These are phyloP conservation scores for Epinephelus lanceolatus DNA, from an alignment of 2,113 vertebrate species.

Conservation along the genomic window DNA sequence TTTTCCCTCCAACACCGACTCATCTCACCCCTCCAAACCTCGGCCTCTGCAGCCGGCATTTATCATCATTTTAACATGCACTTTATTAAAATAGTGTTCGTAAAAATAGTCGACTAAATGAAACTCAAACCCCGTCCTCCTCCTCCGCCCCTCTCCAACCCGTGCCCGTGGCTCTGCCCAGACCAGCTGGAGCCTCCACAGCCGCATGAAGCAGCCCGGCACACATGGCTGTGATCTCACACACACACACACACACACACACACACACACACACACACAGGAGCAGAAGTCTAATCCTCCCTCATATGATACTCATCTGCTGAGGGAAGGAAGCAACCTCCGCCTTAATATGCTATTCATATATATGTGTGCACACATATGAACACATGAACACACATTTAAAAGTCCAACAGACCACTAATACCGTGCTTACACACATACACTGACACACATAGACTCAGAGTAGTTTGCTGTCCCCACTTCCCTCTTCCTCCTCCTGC, in stretches of 20 bases:
- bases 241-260: conserved; percentile 18
- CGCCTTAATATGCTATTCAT: not conserved
- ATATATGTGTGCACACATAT: not conserved
- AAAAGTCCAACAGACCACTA: not conserved
- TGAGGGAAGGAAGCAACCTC: conserved; percentile 36
- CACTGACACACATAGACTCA: not conserved
- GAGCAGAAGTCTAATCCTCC: conserved; percentile 45
- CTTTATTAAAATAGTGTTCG: conserved; percentile 69
- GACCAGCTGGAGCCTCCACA: conserved; percentile 79
- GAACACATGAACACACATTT: not conserved
- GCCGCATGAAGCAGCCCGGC: conserved; percentile 75
- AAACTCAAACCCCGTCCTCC: conserved; percentile 57
- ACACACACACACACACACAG: conserved; percentile 35
- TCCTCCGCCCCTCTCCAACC: conserved; percentile 60
- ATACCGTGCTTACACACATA: not conserved
- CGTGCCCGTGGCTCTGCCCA: conserved; percentile 68
- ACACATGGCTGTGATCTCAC: conserved; percentile 77
- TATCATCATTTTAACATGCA: conserved; percentile 63
- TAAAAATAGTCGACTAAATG: conserved; percentile 70
- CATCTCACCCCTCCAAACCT: conserved; percentile 38
- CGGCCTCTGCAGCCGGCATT: conserved; percentile 37
- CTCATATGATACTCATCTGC: conserved; percentile 60
- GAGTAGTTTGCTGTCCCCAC: not conserved
- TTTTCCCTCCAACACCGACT: not conserved
- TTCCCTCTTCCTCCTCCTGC: conserved; percentile 30